Evolutionary conservation across 2,113 vertebrate genomes (phyloP), one percentile per base, ranked within the genome.

Genomic region (Zosterops japonicus): DNA sequence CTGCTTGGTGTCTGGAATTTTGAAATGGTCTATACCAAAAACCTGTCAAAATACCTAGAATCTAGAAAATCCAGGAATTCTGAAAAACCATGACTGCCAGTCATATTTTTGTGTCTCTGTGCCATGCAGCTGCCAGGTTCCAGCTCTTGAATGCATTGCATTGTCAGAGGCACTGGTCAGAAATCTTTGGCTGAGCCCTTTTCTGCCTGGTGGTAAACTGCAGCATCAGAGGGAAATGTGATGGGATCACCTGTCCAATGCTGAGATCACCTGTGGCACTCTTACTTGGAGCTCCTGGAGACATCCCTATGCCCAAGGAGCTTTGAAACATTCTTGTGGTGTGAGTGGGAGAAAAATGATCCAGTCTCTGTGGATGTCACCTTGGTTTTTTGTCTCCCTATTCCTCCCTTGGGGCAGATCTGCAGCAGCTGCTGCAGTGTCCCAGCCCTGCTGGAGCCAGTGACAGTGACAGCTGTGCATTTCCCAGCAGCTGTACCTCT

Each of bases 201-300:
- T 74, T 12, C 27, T 36, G 6, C 33, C 29, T 59, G 13, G 21
- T 46, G 20, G 12, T 33, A 16, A 60, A 46, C 9, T 50, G 68
- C 39, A 78, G 60, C 52, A 82, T 29, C 22, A 59, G 55, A 63
- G 22, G 9, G 42, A 31, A 68, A 47, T 11, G 7, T 24, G 56
- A 7, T 11, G 1, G 1, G 36, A 5, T 28, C 17, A 44, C 2
- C 16, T 49, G 36, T 8, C 9, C 39, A 3, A 29, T 23, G n/a
- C 18, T 5, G 36, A 74, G 50, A n/a, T 47, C 13, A 13, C 21
- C 28, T 68, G 53, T 21, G 60, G 23, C 4, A 23, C 7, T 44
- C 8, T 3, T 19, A 8, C 5, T 8, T 59, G 29, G 36, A 74
- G 29, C 11, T 91, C 22, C 39, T 55, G 42, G 46, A 50, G 33